Base-by-base conservation (phyloP, 2,888 invertebrate genomes). In the Aspidapion aeneum region DNA sequence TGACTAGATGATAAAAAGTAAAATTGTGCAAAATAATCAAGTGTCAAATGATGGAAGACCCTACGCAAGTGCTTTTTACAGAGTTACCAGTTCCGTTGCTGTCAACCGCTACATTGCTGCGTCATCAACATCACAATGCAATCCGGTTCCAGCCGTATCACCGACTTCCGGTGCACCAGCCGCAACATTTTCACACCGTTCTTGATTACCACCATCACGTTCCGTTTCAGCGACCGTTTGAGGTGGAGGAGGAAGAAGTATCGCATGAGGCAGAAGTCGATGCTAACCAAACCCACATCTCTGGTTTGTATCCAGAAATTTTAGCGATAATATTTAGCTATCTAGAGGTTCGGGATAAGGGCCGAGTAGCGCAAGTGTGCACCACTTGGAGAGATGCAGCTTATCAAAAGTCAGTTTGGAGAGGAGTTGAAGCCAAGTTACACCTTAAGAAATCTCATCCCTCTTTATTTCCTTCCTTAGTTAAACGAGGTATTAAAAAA, bases 321-420 rank as follows among this genome's bases (percentile, higher is more conserved):
- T 82, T 97, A 70, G 93, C 95, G 66, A 86, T 95, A 75, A 96
- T 97, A 78, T 97, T 97, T 80, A 89, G 92, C 75, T 89, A 94
- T 80, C 83, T 97, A 77, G 90, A 93, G 60, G 93, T 95, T 54
- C 84, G 90, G 71, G 96, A 96, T 81, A 88, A 94, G 77, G 96
- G 96, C 1, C 85, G 93, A 54, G 96, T 91, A 18, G 94, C 96
- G 1, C 94, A 94, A 81, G 95, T 96, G 67, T 94, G 93, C 79
- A 85, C 87, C 62, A 83, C 91, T 63, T 97, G 96, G 96, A 83
- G 94, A 65, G 96, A 96, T 76, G 96, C 96, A 55, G 91, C 94
- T 22, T 96, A 96, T 80, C 90, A 93, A 73, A 90, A 94, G 72
- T 91, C 91, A 51, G 95, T 97, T 18, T 97, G 97, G 97, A 88